Evolutionary conservation across 2,797 vertebrate species (phyloP).

Genomic region (Dipus sagitta): DNA sequence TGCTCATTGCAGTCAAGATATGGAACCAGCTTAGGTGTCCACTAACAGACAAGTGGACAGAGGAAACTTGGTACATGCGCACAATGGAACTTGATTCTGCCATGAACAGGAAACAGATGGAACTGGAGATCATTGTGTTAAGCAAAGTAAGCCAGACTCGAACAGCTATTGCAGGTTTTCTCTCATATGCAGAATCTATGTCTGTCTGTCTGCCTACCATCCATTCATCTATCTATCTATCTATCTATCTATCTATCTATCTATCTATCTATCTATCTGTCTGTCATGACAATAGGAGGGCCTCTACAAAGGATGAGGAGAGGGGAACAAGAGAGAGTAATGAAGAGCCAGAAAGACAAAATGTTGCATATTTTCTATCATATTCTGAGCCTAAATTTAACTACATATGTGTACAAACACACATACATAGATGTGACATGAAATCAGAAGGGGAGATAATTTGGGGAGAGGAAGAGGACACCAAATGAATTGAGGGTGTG

Average conservation of each 20-base stretch:
- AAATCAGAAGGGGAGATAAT: neutral
- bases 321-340: neutral
- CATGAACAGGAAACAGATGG: neutral
- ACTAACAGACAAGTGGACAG: neutral
- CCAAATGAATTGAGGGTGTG: neutral
- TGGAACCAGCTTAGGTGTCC: neutral
- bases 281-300: no score
- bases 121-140: neutral
- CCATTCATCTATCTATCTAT: neutral
- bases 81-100: neutral
- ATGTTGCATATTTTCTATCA: neutral
- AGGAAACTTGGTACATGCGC: neutral
- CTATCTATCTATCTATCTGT: no score
- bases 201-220: neutral
- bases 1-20: neutral
- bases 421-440: no score
- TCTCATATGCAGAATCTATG: neutral
- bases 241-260: neutral
- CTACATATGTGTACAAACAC: neutral
- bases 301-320: neutral
- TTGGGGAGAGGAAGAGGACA: neutral
- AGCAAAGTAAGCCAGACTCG: neutral
- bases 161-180: neutral
- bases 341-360: neutral
- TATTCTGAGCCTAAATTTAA: neutral